phyloP scores from a whole-genome alignment of 2,113 vertebrate species.

The Peromyscus maniculatus region DNA sequence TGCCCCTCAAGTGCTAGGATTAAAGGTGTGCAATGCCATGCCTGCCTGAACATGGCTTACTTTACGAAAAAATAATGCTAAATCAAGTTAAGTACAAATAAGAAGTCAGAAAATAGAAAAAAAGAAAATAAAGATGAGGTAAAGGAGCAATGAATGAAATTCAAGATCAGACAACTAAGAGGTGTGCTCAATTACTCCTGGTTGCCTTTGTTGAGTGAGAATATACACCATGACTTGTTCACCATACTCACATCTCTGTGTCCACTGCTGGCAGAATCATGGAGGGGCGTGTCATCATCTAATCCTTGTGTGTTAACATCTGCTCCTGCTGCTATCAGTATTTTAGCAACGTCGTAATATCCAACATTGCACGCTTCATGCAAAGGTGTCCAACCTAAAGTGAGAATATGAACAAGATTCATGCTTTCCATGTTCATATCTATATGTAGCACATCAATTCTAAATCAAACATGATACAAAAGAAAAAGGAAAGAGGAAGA shows the following conservation, averaged over 20 bases:
- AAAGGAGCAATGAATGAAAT: neutral
- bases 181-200: neutral
- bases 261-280: slow-evolving; percentile 98
- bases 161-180: neutral
- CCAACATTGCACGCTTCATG: slow-evolving; percentile 99
- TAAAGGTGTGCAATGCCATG: neutral
- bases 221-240: neutral
- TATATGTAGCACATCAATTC: neutral
- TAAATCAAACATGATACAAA: neutral
- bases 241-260: slow-evolving; percentile 94
- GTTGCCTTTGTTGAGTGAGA: slow-evolving; percentile 2
- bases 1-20: neutral
- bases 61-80: slow-evolving; percentile 57
- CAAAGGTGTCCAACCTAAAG: slow-evolving; percentile 97
- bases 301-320: slow-evolving; percentile 99
- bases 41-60: neutral
- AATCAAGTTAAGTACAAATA: slow-evolving; percentile 22
- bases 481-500: neutral
- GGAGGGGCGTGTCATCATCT: slow-evolving; percentile 98
- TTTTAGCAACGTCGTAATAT: slow-evolving; percentile 98
- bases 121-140: slow-evolving; percentile 45
- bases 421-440: slow-evolving; percentile 25
- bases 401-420: slow-evolving; percentile 55
- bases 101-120: neutral
- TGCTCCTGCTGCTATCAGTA: slow-evolving; percentile 96